Base-by-base conservation (phyloP, 2,888 invertebrate genomes). In the Shargacucullia verbasci region DNA sequence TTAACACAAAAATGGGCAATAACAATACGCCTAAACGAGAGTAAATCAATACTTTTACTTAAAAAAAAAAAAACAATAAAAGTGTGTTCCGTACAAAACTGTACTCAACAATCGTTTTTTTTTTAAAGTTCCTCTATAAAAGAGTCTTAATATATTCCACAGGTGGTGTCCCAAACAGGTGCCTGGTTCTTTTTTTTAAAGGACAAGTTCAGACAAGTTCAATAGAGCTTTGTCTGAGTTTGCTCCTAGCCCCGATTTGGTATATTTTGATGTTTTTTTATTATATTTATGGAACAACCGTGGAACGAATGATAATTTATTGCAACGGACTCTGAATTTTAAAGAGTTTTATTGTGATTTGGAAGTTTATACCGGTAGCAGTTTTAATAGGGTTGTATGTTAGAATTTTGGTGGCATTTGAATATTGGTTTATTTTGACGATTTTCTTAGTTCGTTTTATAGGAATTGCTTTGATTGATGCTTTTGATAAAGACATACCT, bases 111-210 rank as follows among this genome's bases (percentile, higher is more conserved):
- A 45, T 56, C 57, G 53, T 48, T 55, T 73, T 78, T 64, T 77
- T 76, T 71, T 38, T 38, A 43, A 70, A 69, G 59, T 35, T 56
- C 41, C 47, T 47, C 74, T 80, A 73, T 57, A 73, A 54, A n/a
- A 65, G 62, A 35, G 46, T 29, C 56, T 67, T 87, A 86, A 87
- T 84, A 76, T 88, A 90, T 88, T 82, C 88, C 86, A 90, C 91
- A 91, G 90, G 91, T 92, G 91, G 83, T 84, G 80, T 78, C 79
- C 81, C 72, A 82, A 86, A 89, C 92, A 92, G 90, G 91, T 91
- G 91, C 80, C 76, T 64, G 69, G 68, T 78, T 78, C 68, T 47
- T 64, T 81, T 69, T 62, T 76, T 68, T 64, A 45, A n/a, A 29
- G 56, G 82, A 87, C 91, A 88, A 75, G 91, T 91, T 85, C 84